Conservation (phyloP, 2,113 vertebrate species). For the Amia ocellicauda region DNA sequence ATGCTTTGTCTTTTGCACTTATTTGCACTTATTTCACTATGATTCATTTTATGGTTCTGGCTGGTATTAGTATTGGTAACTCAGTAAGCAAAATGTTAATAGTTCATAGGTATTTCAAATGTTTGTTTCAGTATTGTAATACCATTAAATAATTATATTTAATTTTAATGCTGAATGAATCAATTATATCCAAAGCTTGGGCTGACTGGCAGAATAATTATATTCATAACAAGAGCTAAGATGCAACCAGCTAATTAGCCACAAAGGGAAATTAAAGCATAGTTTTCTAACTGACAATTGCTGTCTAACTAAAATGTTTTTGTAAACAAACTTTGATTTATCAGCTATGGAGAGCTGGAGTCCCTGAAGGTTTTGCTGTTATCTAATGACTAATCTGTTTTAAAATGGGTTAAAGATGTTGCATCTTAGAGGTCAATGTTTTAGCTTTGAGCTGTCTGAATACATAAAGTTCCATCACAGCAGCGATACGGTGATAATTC, state of each 20-base stretch:
- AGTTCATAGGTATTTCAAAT: too few relatives aligned
- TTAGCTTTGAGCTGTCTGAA: background rate
- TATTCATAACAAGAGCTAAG: conserved; percentile 35
- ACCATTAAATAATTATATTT: too few relatives aligned
- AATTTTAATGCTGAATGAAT: background rate
- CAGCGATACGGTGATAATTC: background rate
- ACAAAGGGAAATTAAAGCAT: conserved; percentile 53
- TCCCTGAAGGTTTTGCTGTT: conserved; percentile 4
- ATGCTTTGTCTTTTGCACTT: too few relatives aligned
- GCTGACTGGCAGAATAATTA: conserved; percentile 43
- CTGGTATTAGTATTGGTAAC: too few relatives aligned
- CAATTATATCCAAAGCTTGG: background rate
- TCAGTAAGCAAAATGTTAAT: too few relatives aligned
- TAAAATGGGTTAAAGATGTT: background rate
- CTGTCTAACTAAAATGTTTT: conserved; percentile 28
- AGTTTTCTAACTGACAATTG: conserved; percentile 40
- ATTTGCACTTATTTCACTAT: too few relatives aligned
- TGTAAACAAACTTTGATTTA: conserved; percentile 42
- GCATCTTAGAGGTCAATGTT: background rate
- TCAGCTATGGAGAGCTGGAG: conserved; percentile 18
- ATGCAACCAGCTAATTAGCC: conserved; percentile 47
- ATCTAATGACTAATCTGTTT: conserved; percentile 1
- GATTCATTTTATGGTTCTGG: too few relatives aligned
- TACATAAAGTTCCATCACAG: background rate
- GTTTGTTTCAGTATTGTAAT: too few relatives aligned